These are phyloP conservation scores for Prosapia bicincta DNA, from an alignment of 2,888 invertebrate genomes.

Conservation along the genomic window DNA sequence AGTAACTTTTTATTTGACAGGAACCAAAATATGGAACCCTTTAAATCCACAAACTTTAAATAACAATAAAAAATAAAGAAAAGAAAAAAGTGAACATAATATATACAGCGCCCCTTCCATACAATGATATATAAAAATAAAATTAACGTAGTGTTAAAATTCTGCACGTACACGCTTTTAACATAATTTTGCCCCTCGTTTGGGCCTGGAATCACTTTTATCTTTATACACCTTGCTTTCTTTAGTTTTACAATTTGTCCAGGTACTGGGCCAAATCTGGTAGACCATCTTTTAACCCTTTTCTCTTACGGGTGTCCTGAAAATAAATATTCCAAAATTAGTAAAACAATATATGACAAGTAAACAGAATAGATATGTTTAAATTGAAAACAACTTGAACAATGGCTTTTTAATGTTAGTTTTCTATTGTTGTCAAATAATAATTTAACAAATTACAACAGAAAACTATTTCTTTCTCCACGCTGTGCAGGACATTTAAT, in stretches of 20 bases:
- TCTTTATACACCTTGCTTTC: constrained; percentile 13
- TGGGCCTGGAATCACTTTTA: constrained; percentile 22
- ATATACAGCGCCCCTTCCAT: neutral
- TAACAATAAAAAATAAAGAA: neutral
- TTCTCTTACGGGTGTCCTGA: constrained; percentile 94
- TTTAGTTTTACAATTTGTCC: constrained; percentile 89
- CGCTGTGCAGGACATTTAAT: constrained; percentile 11
- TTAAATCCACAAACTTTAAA: neutral
- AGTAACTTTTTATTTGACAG: neutral
- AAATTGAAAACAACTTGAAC: too few species aligned
- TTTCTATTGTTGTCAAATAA: constrained; percentile 15
- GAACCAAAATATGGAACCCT: neutral
- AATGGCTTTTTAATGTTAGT: constrained; percentile 11
- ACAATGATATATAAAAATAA: constrained; percentile 2
- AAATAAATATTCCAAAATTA: constrained; percentile 36
- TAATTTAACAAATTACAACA: neutral
- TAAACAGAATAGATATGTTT: neutral
- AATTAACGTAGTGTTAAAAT: neutral
- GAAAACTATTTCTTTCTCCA: constrained; percentile 16
- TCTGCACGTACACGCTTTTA: neutral
- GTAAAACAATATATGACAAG: neutral
- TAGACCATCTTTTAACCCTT: constrained; percentile 97
- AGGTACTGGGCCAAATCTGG: constrained; percentile 93
- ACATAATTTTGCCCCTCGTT: constrained; percentile 10
- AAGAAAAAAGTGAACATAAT: neutral